A percentile compares a stretch with the other conserved stretches of the same genome.
These are phyloP conservation scores for Oxyscelio sp. DNA, from an alignment of 2,888 invertebrate genomes.

Conservation along the genomic window DNA sequence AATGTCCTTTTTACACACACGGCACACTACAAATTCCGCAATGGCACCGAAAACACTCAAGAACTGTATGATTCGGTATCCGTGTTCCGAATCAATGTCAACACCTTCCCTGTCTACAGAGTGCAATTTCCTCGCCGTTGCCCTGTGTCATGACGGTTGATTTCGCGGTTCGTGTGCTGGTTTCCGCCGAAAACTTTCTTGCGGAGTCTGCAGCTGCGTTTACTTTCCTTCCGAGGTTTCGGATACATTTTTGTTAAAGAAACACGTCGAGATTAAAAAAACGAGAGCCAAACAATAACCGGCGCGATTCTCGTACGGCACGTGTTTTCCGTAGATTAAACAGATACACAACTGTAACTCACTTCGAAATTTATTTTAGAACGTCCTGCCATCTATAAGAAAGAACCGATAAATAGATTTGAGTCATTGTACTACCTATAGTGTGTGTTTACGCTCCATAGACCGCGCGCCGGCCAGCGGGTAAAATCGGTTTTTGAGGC, in stretches of 20 bases:
- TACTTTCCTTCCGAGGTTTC: no score
- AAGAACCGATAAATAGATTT: not conserved
- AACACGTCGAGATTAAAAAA: not conserved
- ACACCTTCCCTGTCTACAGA: constrained; percentile 45
- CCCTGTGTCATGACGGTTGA: constrained; percentile 46
- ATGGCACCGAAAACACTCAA: constrained; percentile 57
- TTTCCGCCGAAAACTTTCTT: not conserved
- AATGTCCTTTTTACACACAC: constrained; percentile 65
- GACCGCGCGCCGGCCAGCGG: not conserved
- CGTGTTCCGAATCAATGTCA: constrained; percentile 48
- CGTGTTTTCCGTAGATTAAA: no score
- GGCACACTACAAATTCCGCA: constrained; percentile 63
- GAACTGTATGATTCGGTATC: constrained; percentile 65
- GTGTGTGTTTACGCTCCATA: not conserved
- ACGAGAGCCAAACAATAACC: not conserved
- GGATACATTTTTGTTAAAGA: not conserved
- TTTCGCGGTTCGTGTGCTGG: constrained; percentile 42
- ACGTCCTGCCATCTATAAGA: not conserved
- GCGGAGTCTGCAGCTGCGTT: no score
- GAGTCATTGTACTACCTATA: not conserved
- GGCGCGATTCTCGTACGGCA: no score
- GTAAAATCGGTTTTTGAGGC: no score
- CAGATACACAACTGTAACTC: no score
- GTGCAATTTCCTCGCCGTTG: constrained; percentile 61
- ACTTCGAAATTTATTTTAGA: not conserved